phyloP scores from a whole-genome alignment of 1,140 invertebrate genomes.

The Bactericera cockerelli region DNA sequence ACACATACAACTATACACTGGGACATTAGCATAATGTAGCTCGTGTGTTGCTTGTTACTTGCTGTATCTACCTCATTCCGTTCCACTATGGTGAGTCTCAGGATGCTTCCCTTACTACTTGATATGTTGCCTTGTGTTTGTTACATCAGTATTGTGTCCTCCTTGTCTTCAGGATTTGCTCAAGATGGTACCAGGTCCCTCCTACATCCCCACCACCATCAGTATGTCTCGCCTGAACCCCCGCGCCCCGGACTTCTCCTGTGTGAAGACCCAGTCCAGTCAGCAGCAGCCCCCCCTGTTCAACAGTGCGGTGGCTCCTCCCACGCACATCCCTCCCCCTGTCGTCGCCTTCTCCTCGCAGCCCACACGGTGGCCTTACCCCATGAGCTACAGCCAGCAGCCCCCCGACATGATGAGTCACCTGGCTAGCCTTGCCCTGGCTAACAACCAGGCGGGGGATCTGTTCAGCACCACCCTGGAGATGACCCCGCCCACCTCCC shows the following conservation, averaged over 20 bases:
- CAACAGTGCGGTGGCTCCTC: conserved; percentile 24
- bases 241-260: conserved; percentile 67
- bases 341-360: conserved; percentile 13
- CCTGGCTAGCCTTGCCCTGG: conserved; percentile 28
- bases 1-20: too few relatives aligned
- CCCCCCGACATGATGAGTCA: conserved; percentile 25
- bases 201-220: conserved; percentile 23
- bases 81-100: too few relatives aligned
- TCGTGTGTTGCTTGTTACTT: too few relatives aligned
- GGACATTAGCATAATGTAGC: too few relatives aligned
- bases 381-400: conserved; percentile 5
- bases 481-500: conserved; percentile 31
- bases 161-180: conserved; percentile 3
- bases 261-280: conserved; percentile 30
- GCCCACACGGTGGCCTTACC: conserved; percentile 22
- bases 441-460: conserved; percentile 29
- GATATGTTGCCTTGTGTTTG: too few relatives aligned
- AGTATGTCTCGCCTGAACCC: conserved; percentile 67
- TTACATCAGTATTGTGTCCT: too few relatives aligned
- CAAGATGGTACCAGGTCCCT: conserved; percentile 2
- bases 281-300: conserved; percentile 29
- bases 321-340: conserved; percentile 10
- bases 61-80: too few relatives aligned
- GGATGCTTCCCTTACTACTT: too few relatives aligned
- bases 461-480: conserved; percentile 32